A percentile compares a stretch with the other conserved stretches of the same genome.
Conservation (phyloP, 1,140 invertebrate genomes). For the Agrypnia vestita region DNA sequence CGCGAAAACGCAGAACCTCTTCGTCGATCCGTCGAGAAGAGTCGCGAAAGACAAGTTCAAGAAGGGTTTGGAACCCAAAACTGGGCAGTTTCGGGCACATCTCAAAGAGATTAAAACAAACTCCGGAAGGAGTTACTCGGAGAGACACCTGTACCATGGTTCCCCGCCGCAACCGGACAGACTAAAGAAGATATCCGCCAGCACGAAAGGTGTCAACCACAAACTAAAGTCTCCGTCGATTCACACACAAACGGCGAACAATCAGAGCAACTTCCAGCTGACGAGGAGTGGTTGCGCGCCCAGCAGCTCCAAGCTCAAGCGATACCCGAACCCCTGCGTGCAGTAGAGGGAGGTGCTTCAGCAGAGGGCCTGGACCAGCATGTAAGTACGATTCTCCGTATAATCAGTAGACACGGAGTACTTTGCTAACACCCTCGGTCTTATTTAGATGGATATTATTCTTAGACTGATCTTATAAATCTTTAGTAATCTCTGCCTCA, state of each 20-base stretch:
- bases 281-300: neutral
- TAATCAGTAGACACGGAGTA: no score
- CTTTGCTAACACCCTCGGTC: no score
- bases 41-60: slow-evolving; percentile 1
- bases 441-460: no score
- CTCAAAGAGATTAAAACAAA: neutral
- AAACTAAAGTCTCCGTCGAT: slow-evolving; percentile 16
- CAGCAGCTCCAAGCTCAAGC: slow-evolving; percentile 14
- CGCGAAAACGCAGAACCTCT: neutral
- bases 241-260: slow-evolving; percentile 5
- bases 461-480: no score
- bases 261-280: neutral
- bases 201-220: neutral
- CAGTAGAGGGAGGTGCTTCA: neutral
- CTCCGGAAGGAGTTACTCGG: slow-evolving; percentile 5
- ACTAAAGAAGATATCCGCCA: slow-evolving; percentile 1
- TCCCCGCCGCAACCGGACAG: neutral
- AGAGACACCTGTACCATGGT: neutral
- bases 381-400: no score
- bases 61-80: neutral
- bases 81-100: neutral
- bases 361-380: no score
- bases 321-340: neutral
- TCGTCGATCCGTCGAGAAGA: neutral
- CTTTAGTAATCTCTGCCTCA: no score